Percentiles rank a stretch among this genome's conserved stretches.
Evolutionary conservation across 2,113 vertebrate species (phyloP).

Genomic region (Oncorhynchus masou): DNA sequence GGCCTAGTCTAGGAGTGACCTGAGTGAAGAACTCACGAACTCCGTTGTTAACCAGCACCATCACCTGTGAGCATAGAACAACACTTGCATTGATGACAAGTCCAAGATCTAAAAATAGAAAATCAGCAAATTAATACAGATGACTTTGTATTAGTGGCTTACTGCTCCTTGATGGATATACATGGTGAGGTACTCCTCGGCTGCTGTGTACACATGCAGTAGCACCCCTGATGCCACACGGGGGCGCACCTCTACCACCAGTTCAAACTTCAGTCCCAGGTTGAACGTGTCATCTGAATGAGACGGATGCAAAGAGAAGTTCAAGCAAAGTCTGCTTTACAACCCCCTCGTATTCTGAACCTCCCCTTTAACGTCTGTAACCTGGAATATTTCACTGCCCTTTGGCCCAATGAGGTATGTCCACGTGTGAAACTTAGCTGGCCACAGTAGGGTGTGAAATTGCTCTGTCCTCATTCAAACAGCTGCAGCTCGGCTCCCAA

Average conservation of each 20-base stretch:
- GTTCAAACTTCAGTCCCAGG: constrained; percentile 84
- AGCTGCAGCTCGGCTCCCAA: constrained; percentile 43
- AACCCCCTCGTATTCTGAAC: neutral
- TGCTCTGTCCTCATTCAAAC: constrained; percentile 19
- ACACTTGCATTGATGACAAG: neutral
- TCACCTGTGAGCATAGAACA: constrained; percentile 73
- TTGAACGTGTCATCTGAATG: constrained; percentile 85
- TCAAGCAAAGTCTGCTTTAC: constrained; percentile 2
- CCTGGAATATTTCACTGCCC: constrained; percentile 12
- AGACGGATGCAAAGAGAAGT: constrained; percentile 25
- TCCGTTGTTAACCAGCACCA: constrained; percentile 84
- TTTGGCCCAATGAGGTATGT: constrained; percentile 18
- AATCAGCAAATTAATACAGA: neutral
- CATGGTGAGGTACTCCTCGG: constrained; percentile 81
- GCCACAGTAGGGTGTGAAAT: constrained; percentile 34
- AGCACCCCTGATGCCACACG: constrained; percentile 85
- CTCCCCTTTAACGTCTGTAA: constrained; percentile 2
- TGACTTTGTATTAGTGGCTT: constrained; percentile 14
- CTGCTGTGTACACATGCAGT: constrained; percentile 79
- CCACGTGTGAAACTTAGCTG: constrained; percentile 17
- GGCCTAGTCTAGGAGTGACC: constrained; percentile 76
- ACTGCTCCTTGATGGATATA: constrained; percentile 86
- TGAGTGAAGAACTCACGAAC: constrained; percentile 83
- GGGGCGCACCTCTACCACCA: constrained; percentile 89
- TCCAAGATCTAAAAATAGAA: neutral